Conservation (phyloP, 2,888 invertebrate species). For the Lacanobia wlatinum region DNA sequence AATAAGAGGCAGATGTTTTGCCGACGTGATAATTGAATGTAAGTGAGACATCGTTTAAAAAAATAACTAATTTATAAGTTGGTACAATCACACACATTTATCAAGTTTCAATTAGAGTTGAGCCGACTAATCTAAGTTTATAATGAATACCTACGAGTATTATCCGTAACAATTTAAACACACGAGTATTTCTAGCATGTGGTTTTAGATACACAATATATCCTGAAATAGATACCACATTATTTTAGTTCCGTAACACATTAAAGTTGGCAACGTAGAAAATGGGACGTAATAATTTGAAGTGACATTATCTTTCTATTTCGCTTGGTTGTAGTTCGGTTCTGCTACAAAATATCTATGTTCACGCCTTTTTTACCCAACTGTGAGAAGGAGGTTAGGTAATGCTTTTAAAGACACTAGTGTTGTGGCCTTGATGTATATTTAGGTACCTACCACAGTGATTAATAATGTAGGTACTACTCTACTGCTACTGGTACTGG, state of each 20-base stretch:
- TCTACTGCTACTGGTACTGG: too few species aligned
- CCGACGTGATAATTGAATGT: too few species aligned
- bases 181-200: neutral
- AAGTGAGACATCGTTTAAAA: neutral
- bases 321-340: constrained; percentile 25
- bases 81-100: neutral
- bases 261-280: constrained; percentile 42
- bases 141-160: constrained; percentile 4
- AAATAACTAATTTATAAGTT: neutral
- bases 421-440: neutral
- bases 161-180: neutral
- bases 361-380: constrained; percentile 28
- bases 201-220: constrained; percentile 9
- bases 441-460: neutral
- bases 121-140: constrained; percentile 13
- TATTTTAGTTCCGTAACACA: constrained; percentile 30
- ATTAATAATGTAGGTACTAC: too few species aligned
- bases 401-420: neutral
- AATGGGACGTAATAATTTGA: constrained; percentile 49
- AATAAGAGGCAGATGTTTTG: too few species aligned
- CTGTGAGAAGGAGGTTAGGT: too few species aligned
- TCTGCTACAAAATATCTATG: constrained; percentile 20
- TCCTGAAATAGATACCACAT: constrained; percentile 18
- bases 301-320: constrained; percentile 52
- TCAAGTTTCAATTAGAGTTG: neutral